A percentile compares a stretch with the other conserved stretches of the same genome.
These are phyloP conservation scores for Leucoraja erinaceus DNA, from an alignment of 2,113 vertebrate species.

Conservation along the genomic window DNA sequence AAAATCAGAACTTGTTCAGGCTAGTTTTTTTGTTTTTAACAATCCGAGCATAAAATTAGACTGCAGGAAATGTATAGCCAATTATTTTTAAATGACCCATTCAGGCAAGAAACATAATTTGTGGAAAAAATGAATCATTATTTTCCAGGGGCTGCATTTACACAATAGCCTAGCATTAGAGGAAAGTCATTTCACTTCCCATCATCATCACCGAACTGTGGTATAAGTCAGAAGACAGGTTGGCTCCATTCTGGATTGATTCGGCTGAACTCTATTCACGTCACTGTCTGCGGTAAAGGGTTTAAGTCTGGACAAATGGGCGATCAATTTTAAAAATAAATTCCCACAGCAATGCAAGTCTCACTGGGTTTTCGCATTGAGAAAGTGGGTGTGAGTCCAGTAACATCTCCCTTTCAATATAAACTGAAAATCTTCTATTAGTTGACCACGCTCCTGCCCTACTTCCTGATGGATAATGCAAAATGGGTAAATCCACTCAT, in stretches of 20 bases:
- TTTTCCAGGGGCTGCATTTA: conserved; percentile 4
- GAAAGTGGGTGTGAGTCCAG: background rate
- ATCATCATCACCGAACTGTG: background rate
- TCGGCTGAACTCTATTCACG: background rate
- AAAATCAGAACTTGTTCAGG: background rate
- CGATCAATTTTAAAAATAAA: too few relatives aligned
- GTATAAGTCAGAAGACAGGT: background rate
- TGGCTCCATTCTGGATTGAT: background rate
- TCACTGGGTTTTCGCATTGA: background rate
- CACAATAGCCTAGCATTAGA: background rate
- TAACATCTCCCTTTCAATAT: background rate
- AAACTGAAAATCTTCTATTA: background rate
- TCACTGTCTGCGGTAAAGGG: background rate
- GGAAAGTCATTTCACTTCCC: background rate
- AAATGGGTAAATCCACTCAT: background rate
- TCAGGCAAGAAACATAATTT: background rate
- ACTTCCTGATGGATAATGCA: background rate
- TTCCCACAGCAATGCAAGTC: background rate
- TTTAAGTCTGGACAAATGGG: background rate
- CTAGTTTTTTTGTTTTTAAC: background rate
- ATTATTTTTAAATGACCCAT: background rate
- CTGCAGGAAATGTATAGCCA: background rate
- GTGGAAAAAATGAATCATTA: background rate
- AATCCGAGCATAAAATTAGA: too few relatives aligned
- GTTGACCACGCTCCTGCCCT: background rate